phyloP scores from a whole-genome alignment of 2,888 invertebrate genomes.

The Drosophila vallismaia region DNA sequence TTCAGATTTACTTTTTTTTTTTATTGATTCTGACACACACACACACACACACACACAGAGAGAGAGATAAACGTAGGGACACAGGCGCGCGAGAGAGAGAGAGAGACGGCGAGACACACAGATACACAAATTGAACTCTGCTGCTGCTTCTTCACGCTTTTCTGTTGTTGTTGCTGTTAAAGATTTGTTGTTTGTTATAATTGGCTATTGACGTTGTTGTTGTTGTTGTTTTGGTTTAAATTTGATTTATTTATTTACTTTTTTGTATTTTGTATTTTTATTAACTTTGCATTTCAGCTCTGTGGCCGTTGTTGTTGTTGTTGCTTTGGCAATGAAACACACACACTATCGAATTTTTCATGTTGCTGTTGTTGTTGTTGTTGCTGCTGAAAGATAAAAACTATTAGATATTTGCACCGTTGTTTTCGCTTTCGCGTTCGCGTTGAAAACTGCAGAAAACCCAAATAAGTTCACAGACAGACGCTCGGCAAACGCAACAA shows the following conservation, averaged over 20 bases:
- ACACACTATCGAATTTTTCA: slow-evolving; percentile 50
- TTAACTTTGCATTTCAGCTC: slow-evolving; percentile 36
- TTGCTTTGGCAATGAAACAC: slow-evolving; percentile 52
- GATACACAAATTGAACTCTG: slow-evolving; percentile 44
- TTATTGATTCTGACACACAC: slow-evolving; percentile 48
- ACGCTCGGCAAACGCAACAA: slow-evolving; percentile 38
- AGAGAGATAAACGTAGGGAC: slow-evolving; percentile 1
- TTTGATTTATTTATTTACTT: slow-evolving; percentile 35
- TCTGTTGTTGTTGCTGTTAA: slow-evolving; percentile 33
- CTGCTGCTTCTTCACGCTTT: slow-evolving; percentile 14
- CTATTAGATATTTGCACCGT: slow-evolving; percentile 14
- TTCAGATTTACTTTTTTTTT: slow-evolving; percentile 18
- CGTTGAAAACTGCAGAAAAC: slow-evolving; percentile 5
- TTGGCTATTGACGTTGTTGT: slow-evolving; percentile 40
- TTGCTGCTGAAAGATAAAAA: slow-evolving; percentile 30
- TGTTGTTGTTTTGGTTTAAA: slow-evolving; percentile 43
- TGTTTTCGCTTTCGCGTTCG: background rate
- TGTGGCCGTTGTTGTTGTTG: slow-evolving; percentile 13
- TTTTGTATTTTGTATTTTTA: slow-evolving; percentile 26
- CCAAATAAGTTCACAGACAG: background rate
- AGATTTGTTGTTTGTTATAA: slow-evolving; percentile 43
- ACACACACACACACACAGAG: slow-evolving; percentile 20
- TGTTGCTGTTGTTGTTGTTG: slow-evolving; percentile 39
- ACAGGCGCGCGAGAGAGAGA: slow-evolving; percentile 15
- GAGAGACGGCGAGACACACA: slow-evolving; percentile 31